Conservation (phyloP, 1,140 invertebrate species). For the Andricus grossulariae region DNA sequence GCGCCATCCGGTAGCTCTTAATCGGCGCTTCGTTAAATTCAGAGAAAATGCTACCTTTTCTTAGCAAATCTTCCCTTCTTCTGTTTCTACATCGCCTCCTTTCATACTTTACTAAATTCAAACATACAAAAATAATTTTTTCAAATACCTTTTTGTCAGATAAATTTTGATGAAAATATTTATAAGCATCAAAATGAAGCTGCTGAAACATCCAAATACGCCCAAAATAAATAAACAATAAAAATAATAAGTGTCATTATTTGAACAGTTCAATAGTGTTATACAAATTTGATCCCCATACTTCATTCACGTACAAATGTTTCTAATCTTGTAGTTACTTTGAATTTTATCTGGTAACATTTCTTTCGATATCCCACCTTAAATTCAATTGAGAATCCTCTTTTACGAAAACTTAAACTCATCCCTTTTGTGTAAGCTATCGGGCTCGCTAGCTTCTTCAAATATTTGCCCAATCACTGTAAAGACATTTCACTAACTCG, state of each 20-base stretch:
- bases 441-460: slow-evolving; percentile 67
- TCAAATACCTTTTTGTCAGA: too few relatives aligned
- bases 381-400: background rate
- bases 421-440: background rate
- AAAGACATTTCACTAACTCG: slow-evolving; percentile 72
- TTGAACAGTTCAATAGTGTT: too few relatives aligned
- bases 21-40: slow-evolving; percentile 44
- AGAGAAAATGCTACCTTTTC: slow-evolving; percentile 1
- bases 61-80: background rate
- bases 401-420: background rate
- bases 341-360: background rate
- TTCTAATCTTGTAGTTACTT: background rate
- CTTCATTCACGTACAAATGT: background rate
- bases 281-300: too few relatives aligned
- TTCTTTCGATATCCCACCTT: background rate
- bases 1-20: slow-evolving; percentile 36
- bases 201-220: too few relatives aligned
- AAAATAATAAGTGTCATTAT: too few relatives aligned
- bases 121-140: too few relatives aligned
- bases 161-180: too few relatives aligned
- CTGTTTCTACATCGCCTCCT: background rate
- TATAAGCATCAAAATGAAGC: too few relatives aligned
- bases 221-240: too few relatives aligned
- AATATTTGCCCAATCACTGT: slow-evolving; percentile 76
- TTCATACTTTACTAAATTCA: background rate